Base-by-base conservation (phyloP, 2,888 invertebrate genomes). In the Agrochola lota region DNA sequence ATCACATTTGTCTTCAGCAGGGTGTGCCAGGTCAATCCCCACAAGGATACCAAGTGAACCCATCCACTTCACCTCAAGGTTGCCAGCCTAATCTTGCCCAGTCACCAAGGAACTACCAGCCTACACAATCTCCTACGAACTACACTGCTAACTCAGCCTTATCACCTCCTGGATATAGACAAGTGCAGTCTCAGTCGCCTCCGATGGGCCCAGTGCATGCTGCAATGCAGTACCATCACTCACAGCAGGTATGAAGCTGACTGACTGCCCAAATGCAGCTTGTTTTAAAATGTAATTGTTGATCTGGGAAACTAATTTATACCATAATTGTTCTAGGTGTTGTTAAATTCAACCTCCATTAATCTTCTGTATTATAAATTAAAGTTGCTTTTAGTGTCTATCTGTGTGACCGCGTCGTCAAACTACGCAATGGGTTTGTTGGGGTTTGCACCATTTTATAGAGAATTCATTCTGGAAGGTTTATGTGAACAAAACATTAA, bases 31-130 rank as follows among this genome's bases (percentile, higher is more conserved):
- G 93, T 26, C 97, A 96, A 83, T 94, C 97, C 9, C 95, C 97
- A 35, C 97, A 97, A 87, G 95, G 95, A 75, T 97, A 97, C 81
- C 97, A 97, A 92, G 97, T 97, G 64, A 97, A 97, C 80, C 95
- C 97, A 73, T 95, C 96, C 23, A 94, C 97, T 67, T 96, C 97
- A 76, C 96, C 97, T 23, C 97, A 97, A 80, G 95, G 92, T 70
- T 96, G 96, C 86, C 96, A 94, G 85, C 92, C 95, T 26, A 95
- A 92, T 83, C 91, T 96, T 85, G 91, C 94, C 26, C 96, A 96
- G 79, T 95, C 96, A 1, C 96, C 96, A 52, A 92, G 96, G 90
- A 94, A 90, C 95, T 93, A 97, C 91, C 97, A 97, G 87, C 95
- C 97, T 85, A 95, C 97, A 71, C 97, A 97, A 85, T 97, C 97